Evolutionary conservation across 2,888 invertebrate genomes (phyloP).

Genomic region (Drosophila flavopinicola): DNA sequence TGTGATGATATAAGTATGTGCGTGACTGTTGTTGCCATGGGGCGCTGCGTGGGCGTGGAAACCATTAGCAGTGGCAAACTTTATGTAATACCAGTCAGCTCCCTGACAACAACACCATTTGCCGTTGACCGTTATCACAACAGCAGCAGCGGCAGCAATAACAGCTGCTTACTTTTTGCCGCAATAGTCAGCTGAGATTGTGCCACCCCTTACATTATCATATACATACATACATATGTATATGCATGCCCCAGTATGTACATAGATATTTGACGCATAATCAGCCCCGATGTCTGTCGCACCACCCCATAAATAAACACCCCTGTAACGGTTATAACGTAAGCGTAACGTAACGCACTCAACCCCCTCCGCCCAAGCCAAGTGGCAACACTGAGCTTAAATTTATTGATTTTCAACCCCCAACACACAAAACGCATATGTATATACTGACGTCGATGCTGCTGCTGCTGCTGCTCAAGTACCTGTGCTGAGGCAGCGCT

Average conservation of each 20-base stretch:
- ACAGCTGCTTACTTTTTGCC: constrained; percentile 62
- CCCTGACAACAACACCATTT: constrained; percentile 47
- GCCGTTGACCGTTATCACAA: constrained; percentile 64
- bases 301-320: constrained; percentile 18
- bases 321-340: no score
- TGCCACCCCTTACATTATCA: constrained; percentile 41
- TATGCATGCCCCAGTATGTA: constrained; percentile 7
- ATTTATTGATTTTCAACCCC: constrained; percentile 72
- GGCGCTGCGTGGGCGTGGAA: constrained; percentile 40
- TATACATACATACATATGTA: background rate
- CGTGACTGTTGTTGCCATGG: constrained; percentile 44
- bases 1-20: constrained; percentile 1
- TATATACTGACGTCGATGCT: constrained; percentile 8
- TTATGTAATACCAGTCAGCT: constrained; percentile 61
- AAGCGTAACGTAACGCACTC: constrained; percentile 30
- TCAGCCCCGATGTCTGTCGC: constrained; percentile 10
- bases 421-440: constrained; percentile 9
- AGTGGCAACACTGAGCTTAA: constrained; percentile 70
- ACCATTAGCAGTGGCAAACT: constrained; percentile 40
- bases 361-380: constrained; percentile 29
- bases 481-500: constrained; percentile 40
- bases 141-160: constrained; percentile 29
- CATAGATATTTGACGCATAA: constrained; percentile 22
- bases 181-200: constrained; percentile 59
- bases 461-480: constrained; percentile 28